Evolutionary conservation across 2,113 vertebrate genomes (phyloP).

Genomic region (Todiramphus saurophagus): DNA sequence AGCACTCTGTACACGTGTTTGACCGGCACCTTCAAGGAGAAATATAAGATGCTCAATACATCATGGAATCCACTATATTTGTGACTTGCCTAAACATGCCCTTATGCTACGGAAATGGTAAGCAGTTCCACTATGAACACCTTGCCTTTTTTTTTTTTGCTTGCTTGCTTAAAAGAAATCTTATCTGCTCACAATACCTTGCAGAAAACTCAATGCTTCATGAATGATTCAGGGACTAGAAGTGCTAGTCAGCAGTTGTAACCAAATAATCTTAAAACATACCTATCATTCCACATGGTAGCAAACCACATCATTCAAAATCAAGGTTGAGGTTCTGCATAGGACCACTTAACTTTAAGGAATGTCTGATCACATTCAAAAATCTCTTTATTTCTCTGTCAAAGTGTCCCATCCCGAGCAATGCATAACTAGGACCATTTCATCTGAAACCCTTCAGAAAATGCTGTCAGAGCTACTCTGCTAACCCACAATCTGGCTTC

Average conservation of each 20-base stretch:
- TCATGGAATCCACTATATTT: not conserved
- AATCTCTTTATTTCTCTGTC: not conserved
- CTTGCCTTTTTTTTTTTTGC: not conserved
- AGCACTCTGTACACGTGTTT: constrained; percentile 98
- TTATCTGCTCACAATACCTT: not conserved
- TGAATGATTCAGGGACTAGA: not conserved
- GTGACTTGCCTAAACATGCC: not conserved
- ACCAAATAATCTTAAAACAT: not conserved
- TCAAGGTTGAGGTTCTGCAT: not conserved
- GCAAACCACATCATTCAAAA: not conserved
- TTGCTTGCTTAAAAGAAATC: not conserved
- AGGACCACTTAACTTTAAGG: not conserved
- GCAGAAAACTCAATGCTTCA: not conserved
- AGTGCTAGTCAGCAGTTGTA: not conserved
- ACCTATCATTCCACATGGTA: not conserved
- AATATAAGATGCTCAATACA: not conserved
- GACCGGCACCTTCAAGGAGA: constrained; percentile 83
- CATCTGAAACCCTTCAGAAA: not conserved
- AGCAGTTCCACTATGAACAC: not conserved
- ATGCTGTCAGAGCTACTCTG: not conserved
- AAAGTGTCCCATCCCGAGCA: not conserved
- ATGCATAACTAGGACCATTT: not conserved
- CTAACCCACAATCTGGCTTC: not conserved
- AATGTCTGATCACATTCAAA: not conserved
- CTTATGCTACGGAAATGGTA: not conserved